Conservation (phyloP, 1,140 invertebrate species). For the Lasioglossum albipes region DNA sequence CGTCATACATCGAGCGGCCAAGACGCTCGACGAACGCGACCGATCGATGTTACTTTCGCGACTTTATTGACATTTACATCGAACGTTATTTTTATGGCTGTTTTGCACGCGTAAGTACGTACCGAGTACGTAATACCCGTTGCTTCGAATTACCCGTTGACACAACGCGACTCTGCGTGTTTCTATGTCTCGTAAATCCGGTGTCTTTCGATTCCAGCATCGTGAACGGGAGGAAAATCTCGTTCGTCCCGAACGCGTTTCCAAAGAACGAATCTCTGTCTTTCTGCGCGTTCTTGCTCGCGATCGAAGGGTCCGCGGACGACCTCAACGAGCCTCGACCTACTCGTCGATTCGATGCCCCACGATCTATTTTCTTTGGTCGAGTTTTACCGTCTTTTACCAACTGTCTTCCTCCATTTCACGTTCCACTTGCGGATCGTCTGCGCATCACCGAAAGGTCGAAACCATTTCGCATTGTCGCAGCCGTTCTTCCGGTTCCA, state of each 20-base stretch:
- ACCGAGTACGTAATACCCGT: constrained; percentile 34
- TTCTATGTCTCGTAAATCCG: constrained; percentile 19
- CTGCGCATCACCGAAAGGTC: too few species aligned
- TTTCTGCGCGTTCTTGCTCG: too few species aligned
- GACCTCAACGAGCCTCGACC: too few species aligned
- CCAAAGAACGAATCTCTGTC: neutral
- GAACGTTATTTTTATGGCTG: constrained; percentile 54
- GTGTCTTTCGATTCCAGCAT: constrained; percentile 8
- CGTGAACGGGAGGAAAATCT: neutral
- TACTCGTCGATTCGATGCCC: neutral
- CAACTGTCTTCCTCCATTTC: neutral
- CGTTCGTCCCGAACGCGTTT: neutral
- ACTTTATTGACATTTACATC: constrained; percentile 47
- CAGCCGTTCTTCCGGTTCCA: too few species aligned
- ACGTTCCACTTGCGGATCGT: too few species aligned
- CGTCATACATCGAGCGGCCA: neutral
- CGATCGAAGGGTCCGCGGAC: too few species aligned
- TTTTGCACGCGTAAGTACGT: constrained; percentile 40
- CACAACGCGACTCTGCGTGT: constrained; percentile 18
- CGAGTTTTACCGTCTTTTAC: too few species aligned
- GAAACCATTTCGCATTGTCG: too few species aligned
- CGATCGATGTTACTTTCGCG: constrained; percentile 28
- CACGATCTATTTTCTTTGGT: neutral
- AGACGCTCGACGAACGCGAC: constrained; percentile 21
- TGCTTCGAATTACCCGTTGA: constrained; percentile 17